Conservation (phyloP, 2,113 vertebrate species). For the Callaeas wilsoni region DNA sequence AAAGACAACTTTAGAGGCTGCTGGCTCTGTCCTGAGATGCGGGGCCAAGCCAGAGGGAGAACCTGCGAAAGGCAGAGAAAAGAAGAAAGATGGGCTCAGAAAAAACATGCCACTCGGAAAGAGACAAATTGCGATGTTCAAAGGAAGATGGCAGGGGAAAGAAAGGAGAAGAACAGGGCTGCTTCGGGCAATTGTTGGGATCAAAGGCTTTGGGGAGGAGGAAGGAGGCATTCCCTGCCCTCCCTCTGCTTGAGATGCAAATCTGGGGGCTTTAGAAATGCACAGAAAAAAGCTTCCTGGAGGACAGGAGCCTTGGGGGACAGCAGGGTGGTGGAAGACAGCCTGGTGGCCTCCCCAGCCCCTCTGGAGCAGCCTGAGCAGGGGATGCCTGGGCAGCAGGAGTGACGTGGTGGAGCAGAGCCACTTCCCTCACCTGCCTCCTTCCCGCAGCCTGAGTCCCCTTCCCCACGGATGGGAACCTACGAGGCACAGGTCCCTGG, state of each 20-base stretch:
- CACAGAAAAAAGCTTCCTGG: background rate
- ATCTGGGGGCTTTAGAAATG: slow-evolving; percentile 44
- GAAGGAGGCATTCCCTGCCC: slow-evolving; percentile 24
- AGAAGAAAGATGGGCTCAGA: slow-evolving; percentile 29
- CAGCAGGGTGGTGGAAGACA: background rate
- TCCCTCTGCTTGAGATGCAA: slow-evolving; percentile 56
- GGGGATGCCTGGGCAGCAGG: background rate
- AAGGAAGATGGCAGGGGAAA: slow-evolving; percentile 43
- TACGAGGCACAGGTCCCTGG: background rate
- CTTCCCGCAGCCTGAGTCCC: background rate
- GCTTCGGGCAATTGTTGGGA: slow-evolving; percentile 8
- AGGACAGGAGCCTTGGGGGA: background rate
- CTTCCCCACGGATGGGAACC: background rate
- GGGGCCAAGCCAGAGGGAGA: background rate
- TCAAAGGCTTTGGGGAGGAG: slow-evolving; percentile 35
- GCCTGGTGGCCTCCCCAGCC: background rate
- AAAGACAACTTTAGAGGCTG: slow-evolving; percentile 16
- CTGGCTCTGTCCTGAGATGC: background rate
- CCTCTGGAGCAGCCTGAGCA: background rate
- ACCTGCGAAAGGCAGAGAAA: slow-evolving; percentile 12
- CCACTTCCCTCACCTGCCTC: background rate
- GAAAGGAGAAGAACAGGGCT: slow-evolving; percentile 7
- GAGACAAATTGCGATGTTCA: slow-evolving; percentile 62
- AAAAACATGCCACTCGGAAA: background rate
- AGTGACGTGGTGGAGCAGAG: background rate